A percentile compares a stretch with the other conserved stretches of the same genome.
These are phyloP conservation scores for Hemithea aestivaria DNA, from an alignment of 2,888 invertebrate species.

Conservation along the genomic window DNA sequence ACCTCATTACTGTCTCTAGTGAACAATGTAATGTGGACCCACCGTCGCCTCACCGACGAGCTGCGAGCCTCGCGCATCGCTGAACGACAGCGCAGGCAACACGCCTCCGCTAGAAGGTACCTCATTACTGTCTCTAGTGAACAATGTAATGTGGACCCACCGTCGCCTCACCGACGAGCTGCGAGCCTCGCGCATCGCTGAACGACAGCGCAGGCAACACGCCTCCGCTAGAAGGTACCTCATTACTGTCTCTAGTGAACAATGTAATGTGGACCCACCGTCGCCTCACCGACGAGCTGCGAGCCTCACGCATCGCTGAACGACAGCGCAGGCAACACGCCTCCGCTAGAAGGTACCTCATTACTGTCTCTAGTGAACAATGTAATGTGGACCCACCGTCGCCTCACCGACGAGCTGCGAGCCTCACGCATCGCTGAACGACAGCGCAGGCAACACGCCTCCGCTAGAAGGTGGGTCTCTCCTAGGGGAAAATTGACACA, in stretches of 20 bases:
- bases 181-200: conserved; percentile 72
- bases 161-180: conserved; percentile 86
- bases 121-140: neutral
- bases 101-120: conserved; percentile 61
- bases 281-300: conserved; percentile 85
- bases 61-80: conserved; percentile 74
- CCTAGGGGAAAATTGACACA: too few species aligned
- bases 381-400: too few species aligned
- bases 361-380: neutral
- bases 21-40: too few species aligned
- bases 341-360: conserved; percentile 53
- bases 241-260: neutral
- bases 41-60: conserved; percentile 87
- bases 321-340: conserved; percentile 62
- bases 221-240: conserved; percentile 59
- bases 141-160: too few species aligned
- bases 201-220: conserved; percentile 63
- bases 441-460: conserved; percentile 60
- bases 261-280: too few species aligned
- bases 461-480: conserved; percentile 50
- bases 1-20: neutral
- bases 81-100: conserved; percentile 64
- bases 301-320: conserved; percentile 73
- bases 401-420: conserved; percentile 85
- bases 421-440: conserved; percentile 72